Conservation (phyloP, 2,113 vertebrate species). For the Osmerus mordax region DNA sequence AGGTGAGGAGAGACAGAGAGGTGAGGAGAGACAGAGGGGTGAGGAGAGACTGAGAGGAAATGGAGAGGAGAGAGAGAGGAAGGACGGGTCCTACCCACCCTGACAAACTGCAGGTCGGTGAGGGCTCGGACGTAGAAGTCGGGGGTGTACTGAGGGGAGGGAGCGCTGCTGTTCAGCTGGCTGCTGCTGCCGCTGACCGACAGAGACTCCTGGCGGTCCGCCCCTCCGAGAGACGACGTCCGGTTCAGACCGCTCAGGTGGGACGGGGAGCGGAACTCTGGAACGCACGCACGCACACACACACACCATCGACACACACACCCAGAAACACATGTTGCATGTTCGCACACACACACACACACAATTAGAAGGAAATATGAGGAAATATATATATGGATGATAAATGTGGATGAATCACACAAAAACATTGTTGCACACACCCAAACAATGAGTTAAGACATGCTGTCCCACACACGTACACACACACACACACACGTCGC, state of each 20-base stretch:
- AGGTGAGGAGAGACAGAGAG: neutral
- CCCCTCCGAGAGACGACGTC: slow-evolving; percentile 80
- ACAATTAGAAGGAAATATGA: no score
- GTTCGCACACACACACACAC: slow-evolving; percentile 23
- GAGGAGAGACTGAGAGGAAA: neutral
- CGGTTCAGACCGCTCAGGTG: slow-evolving; percentile 81
- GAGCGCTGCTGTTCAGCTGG: slow-evolving; percentile 73
- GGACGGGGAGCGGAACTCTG: slow-evolving; percentile 85
- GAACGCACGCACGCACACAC: slow-evolving; percentile 12
- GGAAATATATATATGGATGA: no score
- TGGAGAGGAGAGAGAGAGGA: neutral
- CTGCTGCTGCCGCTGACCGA: slow-evolving; percentile 77
- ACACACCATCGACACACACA: neutral
- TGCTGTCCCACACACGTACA: neutral
- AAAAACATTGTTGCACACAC: neutral
- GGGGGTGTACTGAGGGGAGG: slow-evolving; percentile 76
- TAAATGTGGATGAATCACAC: neutral
- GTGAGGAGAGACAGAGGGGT: neutral
- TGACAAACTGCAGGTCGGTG: slow-evolving; percentile 87
- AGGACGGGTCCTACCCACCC: slow-evolving; percentile 63
- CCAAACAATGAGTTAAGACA: slow-evolving; percentile 18
- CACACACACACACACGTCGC: neutral
- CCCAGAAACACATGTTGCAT: slow-evolving; percentile 34
- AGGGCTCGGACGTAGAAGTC: slow-evolving; percentile 93
- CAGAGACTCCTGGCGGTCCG: slow-evolving; percentile 76